Evolutionary conservation across 2,888 invertebrate genomes (phyloP).

Genomic region (Lepidocyrtoides sp.): DNA sequence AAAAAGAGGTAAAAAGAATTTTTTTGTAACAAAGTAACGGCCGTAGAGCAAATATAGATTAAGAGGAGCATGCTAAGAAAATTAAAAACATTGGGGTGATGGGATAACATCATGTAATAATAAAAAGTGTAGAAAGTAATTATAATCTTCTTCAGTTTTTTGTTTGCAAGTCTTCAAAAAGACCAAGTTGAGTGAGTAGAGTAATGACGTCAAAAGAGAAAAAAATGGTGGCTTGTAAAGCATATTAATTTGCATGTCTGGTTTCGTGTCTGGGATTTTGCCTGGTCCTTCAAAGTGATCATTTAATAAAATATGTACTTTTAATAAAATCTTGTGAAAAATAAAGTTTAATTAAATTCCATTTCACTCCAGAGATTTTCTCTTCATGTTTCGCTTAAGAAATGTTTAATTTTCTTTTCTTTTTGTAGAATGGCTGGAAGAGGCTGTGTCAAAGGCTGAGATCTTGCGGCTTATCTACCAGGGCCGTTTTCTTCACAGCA

Average conservation of each 20-base stretch:
- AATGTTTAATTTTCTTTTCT: background rate
- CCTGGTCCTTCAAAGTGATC: slow-evolving; percentile 2
- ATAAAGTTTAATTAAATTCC: background rate
- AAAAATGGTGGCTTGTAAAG: background rate
- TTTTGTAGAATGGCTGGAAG: slow-evolving; percentile 96
- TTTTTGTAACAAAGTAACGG: background rate
- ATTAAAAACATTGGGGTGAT: too few species aligned
- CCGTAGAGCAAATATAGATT: too few species aligned
- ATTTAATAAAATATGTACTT: background rate
- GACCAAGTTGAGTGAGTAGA: background rate
- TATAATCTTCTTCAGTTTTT: too few species aligned
- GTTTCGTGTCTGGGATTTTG: background rate
- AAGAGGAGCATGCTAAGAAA: too few species aligned
- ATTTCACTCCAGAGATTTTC: too few species aligned
- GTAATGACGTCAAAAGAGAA: background rate
- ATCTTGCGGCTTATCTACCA: slow-evolving; percentile 99
- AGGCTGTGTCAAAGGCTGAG: slow-evolving; percentile 98
- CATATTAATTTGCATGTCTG: background rate
- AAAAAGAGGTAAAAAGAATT: background rate
- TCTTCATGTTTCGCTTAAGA: background rate
- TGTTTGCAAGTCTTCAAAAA: background rate
- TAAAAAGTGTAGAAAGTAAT: too few species aligned
- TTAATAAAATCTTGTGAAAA: background rate
- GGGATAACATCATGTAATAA: background rate
- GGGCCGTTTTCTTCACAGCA: slow-evolving; percentile 99